Evolutionary conservation across 2,797 vertebrate genomes (phyloP).

Genomic region (Cossypha niveicapilla): DNA sequence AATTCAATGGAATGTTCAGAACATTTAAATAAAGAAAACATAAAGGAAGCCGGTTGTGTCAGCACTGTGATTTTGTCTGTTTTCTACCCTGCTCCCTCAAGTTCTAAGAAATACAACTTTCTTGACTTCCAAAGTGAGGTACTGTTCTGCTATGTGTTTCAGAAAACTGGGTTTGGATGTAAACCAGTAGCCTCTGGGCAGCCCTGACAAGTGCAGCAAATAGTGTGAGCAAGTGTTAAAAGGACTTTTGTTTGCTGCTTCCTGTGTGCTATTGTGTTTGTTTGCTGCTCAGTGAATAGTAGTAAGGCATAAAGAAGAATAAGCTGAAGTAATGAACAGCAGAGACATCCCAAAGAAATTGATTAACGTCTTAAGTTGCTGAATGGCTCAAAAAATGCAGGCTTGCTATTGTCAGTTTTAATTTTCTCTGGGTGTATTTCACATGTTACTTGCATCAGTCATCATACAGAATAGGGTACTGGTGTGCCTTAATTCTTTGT

Average conservation of each 20-base stretch:
- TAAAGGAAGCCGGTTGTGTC: not conserved
- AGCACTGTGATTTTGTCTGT: not conserved
- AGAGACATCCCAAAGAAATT: not conserved
- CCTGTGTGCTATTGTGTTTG: constrained; percentile 32
- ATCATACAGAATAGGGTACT: not conserved
- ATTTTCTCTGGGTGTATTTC: not conserved
- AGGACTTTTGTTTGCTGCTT: constrained; percentile 41
- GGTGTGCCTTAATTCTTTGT: not conserved
- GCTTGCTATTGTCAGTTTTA: not conserved
- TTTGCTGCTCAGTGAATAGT: constrained; percentile 21
- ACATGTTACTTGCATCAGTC: not conserved
- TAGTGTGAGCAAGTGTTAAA: not conserved
- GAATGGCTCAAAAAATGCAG: not conserved
- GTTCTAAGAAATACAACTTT: not conserved
- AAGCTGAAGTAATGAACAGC: constrained; percentile 19
- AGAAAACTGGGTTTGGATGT: not conserved
- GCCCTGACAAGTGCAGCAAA: not conserved
- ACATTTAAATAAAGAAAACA: not conserved
- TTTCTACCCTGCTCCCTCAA: not conserved
- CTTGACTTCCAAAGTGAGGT: not conserved
- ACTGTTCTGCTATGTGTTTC: not conserved
- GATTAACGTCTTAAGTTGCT: not conserved
- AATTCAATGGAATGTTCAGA: not conserved
- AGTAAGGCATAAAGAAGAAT: not conserved
- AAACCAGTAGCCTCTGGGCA: not conserved